Percentiles rank a stretch among this genome's conserved stretches.
These are phyloP conservation scores for Callipepla squamata DNA, from an alignment of 2,113 vertebrate genomes.

Conservation along the genomic window DNA sequence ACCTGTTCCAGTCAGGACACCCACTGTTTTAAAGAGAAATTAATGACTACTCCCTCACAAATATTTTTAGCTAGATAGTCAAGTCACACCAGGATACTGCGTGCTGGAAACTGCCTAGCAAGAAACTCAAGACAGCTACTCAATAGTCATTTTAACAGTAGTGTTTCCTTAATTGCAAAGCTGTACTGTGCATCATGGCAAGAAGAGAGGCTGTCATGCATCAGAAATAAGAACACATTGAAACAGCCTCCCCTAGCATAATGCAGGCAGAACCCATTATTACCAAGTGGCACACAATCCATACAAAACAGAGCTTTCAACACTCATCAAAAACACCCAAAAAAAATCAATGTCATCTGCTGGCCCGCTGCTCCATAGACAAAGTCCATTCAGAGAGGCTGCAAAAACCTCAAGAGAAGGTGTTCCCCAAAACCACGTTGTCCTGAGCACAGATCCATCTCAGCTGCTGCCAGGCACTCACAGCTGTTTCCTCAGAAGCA, in stretches of 20 bases:
- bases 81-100: neutral
- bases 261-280: neutral
- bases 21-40: neutral
- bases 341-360: neutral
- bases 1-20: neutral
- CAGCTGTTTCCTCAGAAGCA: neutral
- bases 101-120: neutral
- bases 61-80: constrained; percentile 7
- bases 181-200: fast-evolving
- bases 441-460: neutral
- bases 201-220: neutral
- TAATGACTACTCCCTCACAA: neutral
- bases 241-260: neutral
- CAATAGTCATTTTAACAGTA: neutral
- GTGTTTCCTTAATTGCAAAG: neutral
- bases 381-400: neutral
- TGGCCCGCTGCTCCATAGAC: neutral
- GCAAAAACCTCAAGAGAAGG: neutral
- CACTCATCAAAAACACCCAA: neutral
- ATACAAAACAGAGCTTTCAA: neutral
- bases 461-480: neutral
- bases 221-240: neutral
- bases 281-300: neutral
- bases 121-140: constrained; percentile 1
- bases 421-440: fast-evolving